Evolutionary conservation across 2,113 vertebrate species (phyloP).

Genomic region (Toxotes jaculatrix): DNA sequence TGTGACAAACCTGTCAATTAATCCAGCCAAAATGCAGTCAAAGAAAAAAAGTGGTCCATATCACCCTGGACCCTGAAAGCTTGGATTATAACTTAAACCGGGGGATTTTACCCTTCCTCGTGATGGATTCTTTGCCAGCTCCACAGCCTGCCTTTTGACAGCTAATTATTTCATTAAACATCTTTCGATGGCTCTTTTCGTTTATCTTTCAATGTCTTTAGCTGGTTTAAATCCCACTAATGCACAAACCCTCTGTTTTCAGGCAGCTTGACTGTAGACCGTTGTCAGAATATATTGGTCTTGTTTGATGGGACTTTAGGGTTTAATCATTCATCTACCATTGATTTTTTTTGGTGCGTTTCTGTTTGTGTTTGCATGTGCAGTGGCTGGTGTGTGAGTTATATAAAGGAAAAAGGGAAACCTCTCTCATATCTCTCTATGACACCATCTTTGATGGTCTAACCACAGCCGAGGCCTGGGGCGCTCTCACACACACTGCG

Average conservation of each 20-base stretch:
- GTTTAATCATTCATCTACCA: slow-evolving; percentile 54
- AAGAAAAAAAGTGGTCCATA: slow-evolving; percentile 57
- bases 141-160: slow-evolving; percentile 75
- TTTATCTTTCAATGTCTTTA: slow-evolving; percentile 69
- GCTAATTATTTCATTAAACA: slow-evolving; percentile 82
- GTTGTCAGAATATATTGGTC: slow-evolving; percentile 49
- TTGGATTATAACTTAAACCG: slow-evolving; percentile 74
- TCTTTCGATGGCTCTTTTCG: slow-evolving; percentile 61
- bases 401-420: slow-evolving; percentile 5
- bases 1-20: slow-evolving; percentile 71
- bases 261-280: background rate
- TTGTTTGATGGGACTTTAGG: slow-evolving; percentile 40
- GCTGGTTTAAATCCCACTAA: slow-evolving; percentile 64
- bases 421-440: slow-evolving; percentile 18
- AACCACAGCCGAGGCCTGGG: slow-evolving; percentile 32
- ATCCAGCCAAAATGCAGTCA: slow-evolving; percentile 59
- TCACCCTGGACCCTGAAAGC: slow-evolving; percentile 64
- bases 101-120: slow-evolving; percentile 70
- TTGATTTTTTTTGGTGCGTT: slow-evolving; percentile 6
- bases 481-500: slow-evolving; percentile 6
- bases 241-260: slow-evolving; percentile 49
- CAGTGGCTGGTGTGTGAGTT: background rate
- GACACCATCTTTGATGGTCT: slow-evolving; percentile 33
- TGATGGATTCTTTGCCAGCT: slow-evolving; percentile 77
- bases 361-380: slow-evolving; percentile 36